A percentile compares a stretch with the other conserved stretches of the same genome.
Evolutionary conservation across 2,888 invertebrate species (phyloP).

Genomic region (Labia minor): DNA sequence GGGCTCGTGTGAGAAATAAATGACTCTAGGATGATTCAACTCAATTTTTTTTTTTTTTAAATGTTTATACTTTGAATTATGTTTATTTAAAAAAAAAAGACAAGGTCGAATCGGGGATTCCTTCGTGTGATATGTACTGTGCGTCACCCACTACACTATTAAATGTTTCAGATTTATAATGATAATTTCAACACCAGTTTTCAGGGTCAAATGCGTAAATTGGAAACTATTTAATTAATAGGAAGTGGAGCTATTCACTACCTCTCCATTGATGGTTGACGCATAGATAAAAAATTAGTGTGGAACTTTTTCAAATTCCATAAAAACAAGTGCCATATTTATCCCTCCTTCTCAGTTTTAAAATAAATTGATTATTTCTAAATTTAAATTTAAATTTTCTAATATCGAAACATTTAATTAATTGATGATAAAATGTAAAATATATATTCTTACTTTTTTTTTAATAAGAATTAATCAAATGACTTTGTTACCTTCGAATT

Average conservation of each 20-base stretch:
- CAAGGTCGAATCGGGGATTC: background rate
- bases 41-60: background rate
- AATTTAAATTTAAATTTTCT: background rate
- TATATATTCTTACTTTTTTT: too few relatives aligned
- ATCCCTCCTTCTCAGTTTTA: background rate
- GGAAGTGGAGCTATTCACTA: background rate
- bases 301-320: background rate
- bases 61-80: constrained; percentile 13
- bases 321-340: background rate
- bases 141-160: background rate
- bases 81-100: background rate
- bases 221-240: background rate
- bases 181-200: background rate
- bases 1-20: background rate
- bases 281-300: background rate
- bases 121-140: background rate
- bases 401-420: too few relatives aligned
- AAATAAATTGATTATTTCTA: background rate
- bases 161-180: background rate
- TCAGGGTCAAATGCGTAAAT: constrained; percentile 7
- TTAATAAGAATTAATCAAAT: too few relatives aligned
- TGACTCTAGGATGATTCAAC: background rate
- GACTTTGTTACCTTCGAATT: too few relatives aligned
- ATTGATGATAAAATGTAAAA: too few relatives aligned
- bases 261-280: background rate